These are phyloP conservation scores for Malacosoma neustria DNA, from an alignment of 2,888 invertebrate species.

Conservation along the genomic window DNA sequence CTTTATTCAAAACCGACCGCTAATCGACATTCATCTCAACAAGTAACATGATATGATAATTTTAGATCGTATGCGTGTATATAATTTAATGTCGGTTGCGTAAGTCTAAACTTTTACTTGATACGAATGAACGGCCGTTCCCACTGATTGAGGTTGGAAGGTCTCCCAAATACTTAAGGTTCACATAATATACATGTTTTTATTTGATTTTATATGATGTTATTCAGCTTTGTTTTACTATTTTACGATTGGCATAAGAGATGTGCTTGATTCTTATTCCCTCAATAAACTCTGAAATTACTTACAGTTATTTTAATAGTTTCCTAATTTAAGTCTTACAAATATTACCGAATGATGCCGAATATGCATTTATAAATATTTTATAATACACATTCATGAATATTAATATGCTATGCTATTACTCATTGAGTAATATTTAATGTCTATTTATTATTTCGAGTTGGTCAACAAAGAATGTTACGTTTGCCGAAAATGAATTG, in stretches of 20 bases:
- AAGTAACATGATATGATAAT: not conserved
- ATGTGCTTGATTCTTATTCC: no score
- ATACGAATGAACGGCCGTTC: no score
- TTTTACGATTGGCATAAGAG: no score
- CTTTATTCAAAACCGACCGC: not conserved
- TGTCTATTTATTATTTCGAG: not conserved
- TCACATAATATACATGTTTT: no score
- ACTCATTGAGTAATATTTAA: not conserved
- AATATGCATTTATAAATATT: not conserved
- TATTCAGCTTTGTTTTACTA: no score
- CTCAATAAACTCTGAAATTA: no score
- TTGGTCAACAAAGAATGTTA: not conserved
- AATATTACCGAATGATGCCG: no score
- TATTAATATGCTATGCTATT: not conserved
- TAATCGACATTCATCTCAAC: not conserved
- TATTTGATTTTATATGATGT: no score
- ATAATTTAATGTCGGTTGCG: not conserved
- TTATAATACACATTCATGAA: not conserved
- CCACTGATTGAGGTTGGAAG: no score
- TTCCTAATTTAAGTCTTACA: no score
- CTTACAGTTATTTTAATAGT: no score
- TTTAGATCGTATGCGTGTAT: not conserved
- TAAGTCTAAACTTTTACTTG: not conserved
- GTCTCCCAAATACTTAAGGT: no score
- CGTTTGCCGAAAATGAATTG: not conserved